Evolutionary conservation across 2,113 vertebrate species (phyloP).

Genomic region (Percopsis transmontana): DNA sequence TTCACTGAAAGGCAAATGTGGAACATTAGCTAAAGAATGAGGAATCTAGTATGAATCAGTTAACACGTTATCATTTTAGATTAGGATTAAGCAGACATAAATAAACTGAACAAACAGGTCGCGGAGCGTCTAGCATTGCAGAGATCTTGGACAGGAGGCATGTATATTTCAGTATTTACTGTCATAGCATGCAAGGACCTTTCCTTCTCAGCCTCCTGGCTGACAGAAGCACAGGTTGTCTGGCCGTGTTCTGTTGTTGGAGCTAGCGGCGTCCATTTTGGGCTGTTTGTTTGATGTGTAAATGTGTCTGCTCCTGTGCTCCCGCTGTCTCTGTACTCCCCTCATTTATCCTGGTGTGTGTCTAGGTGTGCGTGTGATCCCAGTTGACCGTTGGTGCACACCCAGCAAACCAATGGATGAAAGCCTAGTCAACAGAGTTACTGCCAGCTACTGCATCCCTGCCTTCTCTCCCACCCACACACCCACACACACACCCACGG

Average conservation of each 20-base stretch:
- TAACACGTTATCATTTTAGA: too few species aligned
- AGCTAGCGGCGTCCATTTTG: not conserved
- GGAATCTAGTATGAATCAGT: too few species aligned
- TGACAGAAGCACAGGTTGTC: not conserved
- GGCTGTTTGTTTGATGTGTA: slow-evolving; percentile 44
- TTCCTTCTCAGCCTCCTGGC: not conserved
- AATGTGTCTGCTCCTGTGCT: slow-evolving; percentile 15
- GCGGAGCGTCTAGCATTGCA: too few species aligned
- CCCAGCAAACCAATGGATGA: slow-evolving; percentile 6
- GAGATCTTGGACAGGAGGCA: too few species aligned
- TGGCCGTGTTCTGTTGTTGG: slow-evolving; percentile 10
- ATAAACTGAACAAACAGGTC: too few species aligned
- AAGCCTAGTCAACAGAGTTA: slow-evolving; percentile 13
- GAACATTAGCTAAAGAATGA: too few species aligned
- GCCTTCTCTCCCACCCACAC: not conserved
- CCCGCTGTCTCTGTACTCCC: slow-evolving; percentile 19
- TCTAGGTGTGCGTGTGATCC: not conserved
- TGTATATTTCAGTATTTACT: not conserved
- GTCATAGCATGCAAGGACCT: not conserved
- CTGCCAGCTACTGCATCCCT: not conserved
- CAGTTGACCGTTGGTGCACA: not conserved
- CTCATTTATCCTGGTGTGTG: slow-evolving; percentile 13
- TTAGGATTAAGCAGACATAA: too few species aligned
- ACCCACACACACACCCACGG: not conserved
- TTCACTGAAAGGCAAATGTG: too few species aligned